A percentile compares a stretch with the other conserved stretches of the same genome.
These are phyloP conservation scores for Apostichopus californicus DNA, from an alignment of 35 echinoderm and acorn worm genomes.

Conservation along the genomic window DNA sequence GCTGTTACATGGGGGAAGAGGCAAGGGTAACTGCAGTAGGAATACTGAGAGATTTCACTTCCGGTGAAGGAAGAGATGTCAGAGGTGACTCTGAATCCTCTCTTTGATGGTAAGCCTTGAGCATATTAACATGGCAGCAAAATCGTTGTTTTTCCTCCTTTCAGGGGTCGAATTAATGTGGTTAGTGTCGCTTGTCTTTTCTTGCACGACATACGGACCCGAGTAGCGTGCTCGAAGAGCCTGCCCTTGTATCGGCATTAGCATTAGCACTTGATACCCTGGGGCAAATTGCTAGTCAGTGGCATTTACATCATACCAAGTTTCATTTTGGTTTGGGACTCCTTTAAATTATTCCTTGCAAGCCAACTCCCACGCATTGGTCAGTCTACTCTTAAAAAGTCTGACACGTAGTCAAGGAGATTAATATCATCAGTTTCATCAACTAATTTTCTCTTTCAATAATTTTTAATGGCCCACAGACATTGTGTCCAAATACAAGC, in stretches of 20 bases:
- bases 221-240: conserved; percentile 32
- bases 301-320: conserved; percentile 20
- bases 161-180: background rate
- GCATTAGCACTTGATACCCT: conserved; percentile 13
- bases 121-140: conserved; percentile 46
- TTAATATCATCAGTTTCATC: conserved; percentile 5
- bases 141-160: conserved; percentile 40
- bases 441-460: conserved; percentile 12
- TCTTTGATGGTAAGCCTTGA: background rate
- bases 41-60: no score
- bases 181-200: conserved; percentile 60
- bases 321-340: conserved; percentile 22
- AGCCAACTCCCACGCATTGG: background rate
- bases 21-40: background rate
- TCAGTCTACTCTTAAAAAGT: background rate
- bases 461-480: background rate
- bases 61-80: no score
- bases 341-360: conserved; percentile 13
- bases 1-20: no score
- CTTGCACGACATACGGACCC: conserved; percentile 53
- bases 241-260: no score
- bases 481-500: conserved; percentile 26
- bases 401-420: conserved; percentile 34
- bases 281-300: background rate
- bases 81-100: background rate